Percentiles rank a stretch among this genome's conserved stretches.
phyloP scores from a whole-genome alignment of 1,140 invertebrate genomes.

The Diachasmimorpha longicaudata region DNA sequence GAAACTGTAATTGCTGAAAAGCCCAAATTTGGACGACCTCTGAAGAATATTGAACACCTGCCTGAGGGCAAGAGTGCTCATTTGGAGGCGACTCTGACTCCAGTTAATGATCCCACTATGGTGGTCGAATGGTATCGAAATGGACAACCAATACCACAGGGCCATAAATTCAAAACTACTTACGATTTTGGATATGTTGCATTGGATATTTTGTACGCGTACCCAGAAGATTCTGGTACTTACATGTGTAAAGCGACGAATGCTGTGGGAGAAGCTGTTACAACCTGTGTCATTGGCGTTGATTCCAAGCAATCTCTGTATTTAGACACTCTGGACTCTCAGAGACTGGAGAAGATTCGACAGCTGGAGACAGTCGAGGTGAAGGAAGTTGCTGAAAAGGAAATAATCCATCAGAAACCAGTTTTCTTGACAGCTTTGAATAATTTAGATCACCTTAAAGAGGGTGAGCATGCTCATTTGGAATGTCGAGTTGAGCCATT shows the following conservation, averaged over 20 bases:
- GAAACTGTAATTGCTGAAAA: constrained; percentile 81
- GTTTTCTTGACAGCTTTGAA: constrained; percentile 86
- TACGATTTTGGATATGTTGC: constrained; percentile 97
- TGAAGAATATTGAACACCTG: constrained; percentile 83
- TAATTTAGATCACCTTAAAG: constrained; percentile 84
- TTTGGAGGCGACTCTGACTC: constrained; percentile 93
- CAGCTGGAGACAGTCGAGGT: constrained; percentile 84
- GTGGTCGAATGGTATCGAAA: constrained; percentile 95
- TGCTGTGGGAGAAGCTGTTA: constrained; percentile 88
- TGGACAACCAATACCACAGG: constrained; percentile 86
- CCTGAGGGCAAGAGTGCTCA: constrained; percentile 90
- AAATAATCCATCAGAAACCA: constrained; percentile 79
- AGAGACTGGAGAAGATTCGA: constrained; percentile 86
- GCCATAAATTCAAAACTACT: constrained; percentile 89
- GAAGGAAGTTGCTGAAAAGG: constrained; percentile 76
- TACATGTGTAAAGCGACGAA: constrained; percentile 96
- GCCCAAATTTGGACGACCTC: constrained; percentile 86
- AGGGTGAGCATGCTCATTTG: constrained; percentile 91
- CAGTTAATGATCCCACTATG: constrained; percentile 94
- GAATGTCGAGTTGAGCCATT: constrained; percentile 96
- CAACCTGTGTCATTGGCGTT: constrained; percentile 84
- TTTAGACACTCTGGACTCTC: constrained; percentile 87
- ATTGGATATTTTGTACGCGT: constrained; percentile 94
- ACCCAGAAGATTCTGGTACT: constrained; percentile 92
- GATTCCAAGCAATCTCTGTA: constrained; percentile 83